Base-by-base conservation (phyloP, 2,797 vertebrate genomes). In the Todus mexicanus region DNA sequence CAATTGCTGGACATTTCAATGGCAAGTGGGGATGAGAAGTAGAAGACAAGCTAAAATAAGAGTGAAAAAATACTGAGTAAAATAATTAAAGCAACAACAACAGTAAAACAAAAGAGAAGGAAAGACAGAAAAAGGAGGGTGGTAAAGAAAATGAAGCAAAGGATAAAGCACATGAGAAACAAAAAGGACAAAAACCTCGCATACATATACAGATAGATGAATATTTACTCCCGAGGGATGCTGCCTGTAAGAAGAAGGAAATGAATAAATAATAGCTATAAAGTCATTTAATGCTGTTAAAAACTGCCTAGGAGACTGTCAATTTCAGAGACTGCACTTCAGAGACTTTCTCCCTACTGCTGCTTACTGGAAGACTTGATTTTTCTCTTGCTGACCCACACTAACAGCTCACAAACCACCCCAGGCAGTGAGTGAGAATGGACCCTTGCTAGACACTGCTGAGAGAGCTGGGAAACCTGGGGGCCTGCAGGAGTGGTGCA, bases 191-290 rank as follows among this genome's bases (percentile, higher is more conserved):
- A 90, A 90, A 84, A 56, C 0, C 38, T 81, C 20, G 4, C 16
- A 50, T 38, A 26, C 4, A 15, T 57, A 16, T n/a, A 61, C 42
- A 60, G 59, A 22, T 18, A 81, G 16, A 2, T 37, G 10, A 65
- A 72, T 73, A 45, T 19, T 70, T 66, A n/a, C 22, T 90, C 68
- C 74, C 72, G 45, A 82, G 65, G 25, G 12, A 76, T 42, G 19
- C n/a, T 92, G 51, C 37, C 68, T 84, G 16, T 54, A 63, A 79
- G 63, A 93, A 68, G 33, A 56, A 80, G 14, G 7, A 78, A 91
- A 90, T 88, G 15, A 96, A 92, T 95, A 96, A 95, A 88, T 95
- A 86, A 95, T 93, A 90, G 57, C 68, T 53, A 17, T 53, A 66
- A 82, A 79, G 42, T 51, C 5, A 84, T 79, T 90, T 87, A 78